Evolutionary conservation across 2,888 invertebrate genomes (phyloP).

Genomic region (Dicycla oo): DNA sequence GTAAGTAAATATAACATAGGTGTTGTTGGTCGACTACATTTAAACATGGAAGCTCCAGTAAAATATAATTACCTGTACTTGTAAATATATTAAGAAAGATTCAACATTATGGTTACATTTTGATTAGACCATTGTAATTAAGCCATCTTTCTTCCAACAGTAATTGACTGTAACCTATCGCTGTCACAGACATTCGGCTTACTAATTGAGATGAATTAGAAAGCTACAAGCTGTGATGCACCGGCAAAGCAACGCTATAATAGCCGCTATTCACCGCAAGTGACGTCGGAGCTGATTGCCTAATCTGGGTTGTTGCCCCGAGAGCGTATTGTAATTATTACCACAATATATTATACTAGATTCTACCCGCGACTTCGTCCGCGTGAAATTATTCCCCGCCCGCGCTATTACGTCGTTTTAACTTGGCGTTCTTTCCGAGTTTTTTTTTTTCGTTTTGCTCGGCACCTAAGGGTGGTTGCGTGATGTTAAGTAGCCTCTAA

Average conservation of each 20-base stretch:
- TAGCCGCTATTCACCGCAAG: constrained; percentile 3
- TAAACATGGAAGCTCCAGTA: too few species aligned
- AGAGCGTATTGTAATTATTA: constrained; percentile 11
- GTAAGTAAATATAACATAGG: neutral
- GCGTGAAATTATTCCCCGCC: too few species aligned
- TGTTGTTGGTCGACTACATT: neutral
- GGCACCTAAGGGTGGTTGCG: too few species aligned
- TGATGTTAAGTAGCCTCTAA: too few species aligned
- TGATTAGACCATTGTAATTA: neutral
- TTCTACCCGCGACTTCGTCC: too few species aligned
- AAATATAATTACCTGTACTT: too few species aligned
- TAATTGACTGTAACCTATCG: neutral
- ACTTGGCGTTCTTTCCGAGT: too few species aligned
- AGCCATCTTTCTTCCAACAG: too few species aligned
- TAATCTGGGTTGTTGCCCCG: constrained; percentile 8
- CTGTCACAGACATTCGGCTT: neutral
- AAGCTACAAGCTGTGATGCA: neutral
- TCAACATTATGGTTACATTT: neutral
- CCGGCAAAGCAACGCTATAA: neutral
- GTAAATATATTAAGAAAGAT: neutral
- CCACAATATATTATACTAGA: neutral
- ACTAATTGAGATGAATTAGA: constrained; percentile 5
- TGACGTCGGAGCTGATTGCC: constrained; percentile 26
- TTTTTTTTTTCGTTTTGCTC: too few species aligned
- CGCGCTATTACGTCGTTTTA: too few species aligned